These are phyloP conservation scores for Mastomys coucha DNA, from an alignment of 2,113 vertebrate species.

Conservation along the genomic window DNA sequence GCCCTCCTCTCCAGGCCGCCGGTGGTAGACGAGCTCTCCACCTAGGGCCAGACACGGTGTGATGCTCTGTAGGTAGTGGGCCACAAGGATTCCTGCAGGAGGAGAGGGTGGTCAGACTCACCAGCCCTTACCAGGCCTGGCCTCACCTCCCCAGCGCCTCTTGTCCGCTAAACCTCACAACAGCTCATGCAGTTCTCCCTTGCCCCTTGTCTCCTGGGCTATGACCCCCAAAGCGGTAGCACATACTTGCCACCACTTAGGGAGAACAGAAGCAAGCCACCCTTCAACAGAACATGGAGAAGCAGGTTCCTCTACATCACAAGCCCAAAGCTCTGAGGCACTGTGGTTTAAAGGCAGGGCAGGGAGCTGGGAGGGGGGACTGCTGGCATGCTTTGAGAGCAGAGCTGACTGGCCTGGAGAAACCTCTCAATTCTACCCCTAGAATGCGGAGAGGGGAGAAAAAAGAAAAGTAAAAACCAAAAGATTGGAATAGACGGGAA, in stretches of 20 bases:
- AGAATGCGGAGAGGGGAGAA: background rate
- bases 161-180: background rate
- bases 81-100: slow-evolving; percentile 91
- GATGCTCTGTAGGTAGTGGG: slow-evolving; percentile 94
- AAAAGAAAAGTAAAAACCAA: background rate
- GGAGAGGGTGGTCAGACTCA: background rate
- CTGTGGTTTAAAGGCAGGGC: background rate
- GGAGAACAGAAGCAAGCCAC: background rate
- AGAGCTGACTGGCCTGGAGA: too few species aligned
- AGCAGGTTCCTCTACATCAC: background rate
- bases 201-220: background rate
- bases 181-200: fast-evolving
- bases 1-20: slow-evolving; percentile 93
- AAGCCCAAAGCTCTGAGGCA: background rate
- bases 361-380: background rate
- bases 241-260: too few species aligned
- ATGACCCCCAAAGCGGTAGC: background rate
- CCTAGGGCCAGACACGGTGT: slow-evolving; percentile 91
- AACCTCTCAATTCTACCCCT: background rate
- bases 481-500: background rate
- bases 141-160: background rate
- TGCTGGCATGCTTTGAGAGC: background rate
- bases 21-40: slow-evolving; percentile 94
- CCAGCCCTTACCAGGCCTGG: background rate
- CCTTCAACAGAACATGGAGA: background rate